Evolutionary conservation across 2,113 vertebrate genomes (phyloP), one percentile per base, ranked within the genome.

Genomic region (Myotis lucifugus): DNA sequence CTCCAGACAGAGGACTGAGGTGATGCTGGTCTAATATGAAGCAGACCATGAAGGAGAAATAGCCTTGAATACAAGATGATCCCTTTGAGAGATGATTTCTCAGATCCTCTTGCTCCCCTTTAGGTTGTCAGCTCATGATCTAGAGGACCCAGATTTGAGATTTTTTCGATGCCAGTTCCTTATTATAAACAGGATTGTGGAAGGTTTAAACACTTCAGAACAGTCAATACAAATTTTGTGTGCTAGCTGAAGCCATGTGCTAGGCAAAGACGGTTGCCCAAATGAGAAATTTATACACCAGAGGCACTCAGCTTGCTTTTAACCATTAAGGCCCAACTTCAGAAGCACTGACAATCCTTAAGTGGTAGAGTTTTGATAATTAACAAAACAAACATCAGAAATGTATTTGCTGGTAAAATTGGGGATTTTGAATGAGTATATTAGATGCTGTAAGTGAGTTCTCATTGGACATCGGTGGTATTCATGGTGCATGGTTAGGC

Each of bases 331-430:
- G 27, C 64, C 50, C 13, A 25, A 72, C 81, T 79, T 42, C 46
- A 78, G 87, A 89, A 91, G 56, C 67, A 85, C 0, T 46, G 48
- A 70, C 37, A 88, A 37, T 73, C 34, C 34, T 86, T 72, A 6
- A 37, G 11, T 25, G 17, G 76, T 72, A 40, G 42, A 82, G 5
- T 76, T 90, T 87, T 59, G 56, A 42, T 74, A 54, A 86, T 76
- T 85, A 89, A 56, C 72, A 81, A 56, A 95, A 46, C 9, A 46
- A 84, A 66, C 25, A 37, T 32, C 37, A 70, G 64, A 90, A 83
- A 77, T 70, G 19, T 78, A 17, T 89, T 94, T 85, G 67, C 6
- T 78, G 74, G 56, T 81, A 73, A 91, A 67, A 79, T 73, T 79
- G n/a, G 3, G 3, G 37, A 40, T 82, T 89, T 83, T 74, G 54